Evolutionary conservation across 2,797 vertebrate species (phyloP), one percentile per base, ranked within the genome.

Genomic region (Labeo calbasu): DNA sequence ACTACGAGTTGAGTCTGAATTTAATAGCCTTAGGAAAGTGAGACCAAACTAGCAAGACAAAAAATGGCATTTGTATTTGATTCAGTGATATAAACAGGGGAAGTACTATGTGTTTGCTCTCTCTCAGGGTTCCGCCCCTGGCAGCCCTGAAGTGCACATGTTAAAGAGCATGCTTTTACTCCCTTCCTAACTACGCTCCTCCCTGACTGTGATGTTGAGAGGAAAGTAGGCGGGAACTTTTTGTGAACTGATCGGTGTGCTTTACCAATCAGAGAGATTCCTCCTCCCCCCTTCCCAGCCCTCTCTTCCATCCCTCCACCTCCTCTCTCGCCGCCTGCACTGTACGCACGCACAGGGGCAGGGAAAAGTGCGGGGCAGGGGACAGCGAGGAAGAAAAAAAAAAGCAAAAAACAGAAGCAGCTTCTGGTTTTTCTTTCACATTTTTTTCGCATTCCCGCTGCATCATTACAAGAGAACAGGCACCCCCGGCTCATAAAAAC

Each of bases 361-460:
- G 82, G 59, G 88, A 91, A 85, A 89, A 88, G 87, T 86, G 73
- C 78, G n/a, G 63, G 82, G 57, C 14, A 86, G 63, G 70, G 68
- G 77, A 85, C 80, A 83, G 61, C 28, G 51, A 83, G 72, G 68
- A 84, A 70, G 68, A 71, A 71, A 76, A 79, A 84, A 81, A 4
- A 73, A 73, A 73, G 28, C 25, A 48, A 75, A 88, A 84, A 87
- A 93, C 90, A 91, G 85, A 88, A 92, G 91, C 91, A 92, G 94
- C 94, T 95, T 94, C 95, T 95, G 93, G 92, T 94, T 96, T 95
- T 92, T 93, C 93, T 93, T 94, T 94, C 89, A 93, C 92, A 92
- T 46, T 46, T 46, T 43, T 46, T 46, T 46, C 88, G 88, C 90
- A 90, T 92, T 93, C 91, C 92, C 84, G 92, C 94, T 93, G 93